phyloP scores from a whole-genome alignment of 1,140 invertebrate species.

The Microvelia longipes region DNA sequence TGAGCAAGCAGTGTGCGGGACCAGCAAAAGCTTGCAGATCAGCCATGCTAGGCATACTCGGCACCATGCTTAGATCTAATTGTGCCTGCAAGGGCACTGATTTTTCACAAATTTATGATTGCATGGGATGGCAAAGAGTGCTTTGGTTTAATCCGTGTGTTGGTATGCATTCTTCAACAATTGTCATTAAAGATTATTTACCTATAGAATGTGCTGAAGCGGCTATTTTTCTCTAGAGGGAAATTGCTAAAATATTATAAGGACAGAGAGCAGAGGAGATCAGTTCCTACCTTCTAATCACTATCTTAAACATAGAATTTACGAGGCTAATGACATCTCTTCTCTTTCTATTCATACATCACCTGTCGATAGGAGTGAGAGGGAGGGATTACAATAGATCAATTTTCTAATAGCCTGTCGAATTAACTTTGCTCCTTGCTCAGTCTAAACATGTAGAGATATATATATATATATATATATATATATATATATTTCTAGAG shows the following conservation, averaged over 20 bases:
- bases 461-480: too few species aligned
- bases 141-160: slow-evolving; percentile 84
- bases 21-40: slow-evolving; percentile 57
- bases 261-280: neutral
- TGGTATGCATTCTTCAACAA: slow-evolving; percentile 41
- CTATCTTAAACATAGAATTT: too few species aligned
- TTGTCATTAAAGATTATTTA: slow-evolving; percentile 3
- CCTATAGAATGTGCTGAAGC: neutral
- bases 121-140: slow-evolving; percentile 74
- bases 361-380: too few species aligned
- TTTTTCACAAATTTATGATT: slow-evolving; percentile 64
- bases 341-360: too few species aligned
- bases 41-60: slow-evolving; percentile 68
- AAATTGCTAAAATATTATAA: neutral
- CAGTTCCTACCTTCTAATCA: too few species aligned
- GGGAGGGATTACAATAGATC: too few species aligned
- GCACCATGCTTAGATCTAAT: slow-evolving; percentile 62
- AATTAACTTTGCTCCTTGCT: too few species aligned
- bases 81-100: slow-evolving; percentile 74
- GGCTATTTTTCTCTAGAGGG: neutral
- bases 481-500: too few species aligned
- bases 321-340: too few species aligned
- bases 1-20: slow-evolving; percentile 77
- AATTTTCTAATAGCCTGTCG: too few species aligned
- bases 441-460: too few species aligned